Conservation (phyloP, 1,140 invertebrate species). For the Penaeus chinensis region DNA sequence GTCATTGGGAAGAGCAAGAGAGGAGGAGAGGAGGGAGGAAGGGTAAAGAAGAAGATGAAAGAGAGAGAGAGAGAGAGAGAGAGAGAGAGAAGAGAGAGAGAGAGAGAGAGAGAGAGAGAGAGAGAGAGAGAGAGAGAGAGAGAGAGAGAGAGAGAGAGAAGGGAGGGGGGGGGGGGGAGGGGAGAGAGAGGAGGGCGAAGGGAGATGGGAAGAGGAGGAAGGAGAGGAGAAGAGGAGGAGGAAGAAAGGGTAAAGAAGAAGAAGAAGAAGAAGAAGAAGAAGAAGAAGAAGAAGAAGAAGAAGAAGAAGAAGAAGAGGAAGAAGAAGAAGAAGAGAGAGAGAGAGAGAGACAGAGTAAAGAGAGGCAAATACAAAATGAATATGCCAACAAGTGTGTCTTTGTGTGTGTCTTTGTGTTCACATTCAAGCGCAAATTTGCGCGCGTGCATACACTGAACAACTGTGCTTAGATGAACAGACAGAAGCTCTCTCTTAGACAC, state of each 20-base stretch:
- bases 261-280: neutral
- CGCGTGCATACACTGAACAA: neutral
- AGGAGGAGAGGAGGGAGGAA: no score
- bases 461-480: neutral
- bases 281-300: neutral
- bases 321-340: neutral
- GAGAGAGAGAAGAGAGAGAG: no score
- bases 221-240: neutral
- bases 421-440: neutral
- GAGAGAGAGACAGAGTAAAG: neutral
- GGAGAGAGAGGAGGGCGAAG: neutral
- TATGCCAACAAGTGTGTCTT: neutral
- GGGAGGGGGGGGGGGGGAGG: neutral
- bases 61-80: no score
- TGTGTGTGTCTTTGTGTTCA: neutral
- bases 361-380: neutral
- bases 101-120: no score
- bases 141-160: neutral
- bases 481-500: neutral
- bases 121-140: no score
- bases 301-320: neutral
- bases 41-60: no score
- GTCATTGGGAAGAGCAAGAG: no score
- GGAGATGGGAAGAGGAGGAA: neutral
- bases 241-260: neutral